Evolutionary conservation across 2,888 invertebrate species (phyloP).

Genomic region (Mallateleia sp.): DNA sequence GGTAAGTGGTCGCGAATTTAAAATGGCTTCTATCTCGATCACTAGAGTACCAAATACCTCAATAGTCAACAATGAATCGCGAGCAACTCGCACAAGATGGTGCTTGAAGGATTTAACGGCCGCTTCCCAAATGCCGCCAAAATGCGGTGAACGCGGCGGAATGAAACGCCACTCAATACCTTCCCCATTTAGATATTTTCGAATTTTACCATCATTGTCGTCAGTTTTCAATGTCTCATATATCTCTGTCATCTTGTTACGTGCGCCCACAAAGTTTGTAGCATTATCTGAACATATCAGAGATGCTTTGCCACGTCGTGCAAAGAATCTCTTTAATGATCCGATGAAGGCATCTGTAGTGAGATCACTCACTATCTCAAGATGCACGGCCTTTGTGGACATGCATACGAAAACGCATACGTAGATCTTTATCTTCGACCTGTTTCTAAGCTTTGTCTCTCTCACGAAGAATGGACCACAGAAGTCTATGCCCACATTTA

Average conservation of each 20-base stretch:
- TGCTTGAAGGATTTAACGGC: neutral
- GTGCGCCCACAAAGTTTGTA: no score
- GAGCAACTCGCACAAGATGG: neutral
- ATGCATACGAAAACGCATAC: conserved; percentile 83
- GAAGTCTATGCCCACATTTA: conserved; percentile 80
- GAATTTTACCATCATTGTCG: no score
- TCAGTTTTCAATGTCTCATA: no score
- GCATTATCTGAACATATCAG: no score
- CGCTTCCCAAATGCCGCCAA: neutral
- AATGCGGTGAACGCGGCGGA: neutral
- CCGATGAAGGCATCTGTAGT: conserved; percentile 81
- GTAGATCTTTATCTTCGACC: conserved; percentile 50
- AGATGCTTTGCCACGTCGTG: no score
- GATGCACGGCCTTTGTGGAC: conserved; percentile 83
- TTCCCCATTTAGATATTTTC: neutral
- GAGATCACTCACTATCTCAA: conserved; percentile 72
- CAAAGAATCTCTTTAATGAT: neutral
- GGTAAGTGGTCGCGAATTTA: conserved; percentile 49
- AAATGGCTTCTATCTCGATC: conserved; percentile 29
- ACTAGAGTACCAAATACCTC: neutral
- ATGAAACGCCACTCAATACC: neutral
- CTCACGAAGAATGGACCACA: conserved; percentile 81
- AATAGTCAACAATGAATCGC: neutral
- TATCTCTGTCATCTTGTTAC: no score
- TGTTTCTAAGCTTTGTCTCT: conserved; percentile 74